Conservation (phyloP, 2,113 vertebrate genomes). For the Chamaetylas fuelleborni region DNA sequence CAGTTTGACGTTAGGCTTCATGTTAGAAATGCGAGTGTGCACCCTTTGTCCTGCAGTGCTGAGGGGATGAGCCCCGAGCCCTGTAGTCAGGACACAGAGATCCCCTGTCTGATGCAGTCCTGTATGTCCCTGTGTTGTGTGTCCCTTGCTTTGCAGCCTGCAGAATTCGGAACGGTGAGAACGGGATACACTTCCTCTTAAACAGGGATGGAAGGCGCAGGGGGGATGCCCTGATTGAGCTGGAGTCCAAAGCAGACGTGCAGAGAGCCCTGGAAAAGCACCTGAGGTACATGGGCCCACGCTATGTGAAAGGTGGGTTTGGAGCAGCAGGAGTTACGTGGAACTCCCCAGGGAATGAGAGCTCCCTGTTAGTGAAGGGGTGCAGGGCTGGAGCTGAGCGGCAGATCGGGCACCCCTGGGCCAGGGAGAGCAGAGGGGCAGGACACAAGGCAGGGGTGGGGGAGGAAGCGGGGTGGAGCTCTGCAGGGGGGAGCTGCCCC, state of each 20-base stretch:
- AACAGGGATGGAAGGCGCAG: constrained; percentile 81
- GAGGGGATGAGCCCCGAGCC: background rate
- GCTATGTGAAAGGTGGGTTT: constrained; percentile 89
- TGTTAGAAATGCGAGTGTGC: accelerated
- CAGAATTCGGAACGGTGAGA: constrained; percentile 81
- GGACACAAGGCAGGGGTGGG: accelerated
- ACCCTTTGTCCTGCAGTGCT: background rate
- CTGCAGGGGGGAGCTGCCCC: background rate
- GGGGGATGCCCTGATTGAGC: constrained; percentile 88
- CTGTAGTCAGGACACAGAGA: accelerated
- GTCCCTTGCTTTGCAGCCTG: constrained; percentile 78
- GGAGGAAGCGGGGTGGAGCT: accelerated
- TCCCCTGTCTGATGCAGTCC: background rate
- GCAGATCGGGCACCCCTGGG: background rate
- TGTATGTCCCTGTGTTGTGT: background rate
- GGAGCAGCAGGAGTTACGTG: accelerated
- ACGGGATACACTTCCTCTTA: constrained; percentile 86
- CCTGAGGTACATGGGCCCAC: constrained; percentile 86
- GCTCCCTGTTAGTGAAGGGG: background rate
- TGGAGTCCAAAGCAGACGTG: constrained; percentile 87
- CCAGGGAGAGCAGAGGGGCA: background rate
- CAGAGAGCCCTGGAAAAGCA: constrained; percentile 88
- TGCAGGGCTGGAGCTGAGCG: background rate
- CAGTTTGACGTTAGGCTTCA: background rate
- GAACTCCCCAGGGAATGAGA: background rate